phyloP scores from a whole-genome alignment of 2,113 vertebrate species.

The Syrrhaptes paradoxus region DNA sequence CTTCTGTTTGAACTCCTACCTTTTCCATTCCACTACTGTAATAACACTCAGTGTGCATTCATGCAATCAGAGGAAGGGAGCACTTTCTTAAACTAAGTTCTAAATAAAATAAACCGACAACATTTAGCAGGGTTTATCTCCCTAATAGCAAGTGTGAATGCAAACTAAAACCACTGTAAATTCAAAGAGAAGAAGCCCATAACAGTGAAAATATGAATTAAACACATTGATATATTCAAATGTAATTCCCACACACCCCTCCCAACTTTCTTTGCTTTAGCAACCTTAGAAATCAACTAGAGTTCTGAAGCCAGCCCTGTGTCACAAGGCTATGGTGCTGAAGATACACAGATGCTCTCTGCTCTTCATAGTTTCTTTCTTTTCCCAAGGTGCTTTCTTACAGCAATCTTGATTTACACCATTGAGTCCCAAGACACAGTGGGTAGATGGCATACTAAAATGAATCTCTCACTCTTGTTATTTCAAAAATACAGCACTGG shows the following conservation, averaged over 20 bases:
- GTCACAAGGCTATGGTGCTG: neutral
- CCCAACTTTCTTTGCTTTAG: neutral
- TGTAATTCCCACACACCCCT: fast-evolving
- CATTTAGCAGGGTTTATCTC: too few species aligned
- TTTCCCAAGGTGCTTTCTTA: neutral
- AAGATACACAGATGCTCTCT: neutral
- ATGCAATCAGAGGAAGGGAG: neutral
- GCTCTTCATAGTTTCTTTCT: neutral
- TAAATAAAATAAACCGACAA: too few species aligned
- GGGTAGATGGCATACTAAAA: neutral
- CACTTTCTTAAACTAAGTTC: neutral
- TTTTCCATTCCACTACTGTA: neutral
- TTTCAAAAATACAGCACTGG: neutral
- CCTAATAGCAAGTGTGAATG: neutral
- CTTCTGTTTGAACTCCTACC: neutral
- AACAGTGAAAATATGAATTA: neutral
- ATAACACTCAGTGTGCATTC: neutral
- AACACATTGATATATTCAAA: neutral
- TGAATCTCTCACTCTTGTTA: neutral
- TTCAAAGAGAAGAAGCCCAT: neutral
- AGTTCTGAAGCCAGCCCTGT: neutral
- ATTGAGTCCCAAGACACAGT: neutral
- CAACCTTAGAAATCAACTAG: neutral
- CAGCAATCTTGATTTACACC: neutral
- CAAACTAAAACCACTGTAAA: neutral